phyloP scores from a whole-genome alignment of 2,113 vertebrate genomes.

The Tyto alba region DNA sequence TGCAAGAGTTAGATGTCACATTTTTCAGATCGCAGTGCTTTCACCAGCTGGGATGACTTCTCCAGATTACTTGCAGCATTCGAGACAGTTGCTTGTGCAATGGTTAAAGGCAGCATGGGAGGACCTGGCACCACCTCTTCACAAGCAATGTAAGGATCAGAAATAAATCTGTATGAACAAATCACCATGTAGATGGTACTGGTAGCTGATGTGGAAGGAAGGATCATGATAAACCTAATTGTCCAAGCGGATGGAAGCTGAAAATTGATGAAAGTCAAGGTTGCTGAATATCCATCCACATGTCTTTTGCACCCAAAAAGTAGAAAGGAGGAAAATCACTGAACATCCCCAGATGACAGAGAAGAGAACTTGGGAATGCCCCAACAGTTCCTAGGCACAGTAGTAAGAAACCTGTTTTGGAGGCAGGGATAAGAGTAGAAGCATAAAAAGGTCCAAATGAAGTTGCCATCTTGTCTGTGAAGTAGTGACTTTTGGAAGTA shows the following conservation, averaged over 20 bases:
- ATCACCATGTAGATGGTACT: not conserved
- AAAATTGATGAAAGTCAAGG: not conserved
- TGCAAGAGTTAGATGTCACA: not conserved
- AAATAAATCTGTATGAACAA: not conserved
- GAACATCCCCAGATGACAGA: not conserved
- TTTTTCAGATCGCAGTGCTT: not conserved
- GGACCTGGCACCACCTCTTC: not conserved
- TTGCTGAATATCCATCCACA: not conserved
- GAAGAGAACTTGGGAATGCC: not conserved
- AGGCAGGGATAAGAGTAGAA: not conserved
- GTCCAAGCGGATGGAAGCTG: not conserved
- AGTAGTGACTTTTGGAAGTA: not conserved
- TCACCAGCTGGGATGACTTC: not conserved
- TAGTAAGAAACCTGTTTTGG: not conserved
- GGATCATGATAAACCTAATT: not conserved
- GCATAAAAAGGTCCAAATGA: not conserved
- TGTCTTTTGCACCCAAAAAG: not conserved
- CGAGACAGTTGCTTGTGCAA: not conserved
- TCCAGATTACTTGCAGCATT: not conserved
- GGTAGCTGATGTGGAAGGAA: not conserved
- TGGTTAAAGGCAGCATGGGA: not conserved
- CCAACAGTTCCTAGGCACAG: not conserved
- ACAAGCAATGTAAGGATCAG: not conserved
- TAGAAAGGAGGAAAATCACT: not conserved
- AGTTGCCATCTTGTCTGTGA: not conserved